These are phyloP conservation scores for Mus pahari DNA, from an alignment of 2,113 vertebrate species.

Conservation along the genomic window DNA sequence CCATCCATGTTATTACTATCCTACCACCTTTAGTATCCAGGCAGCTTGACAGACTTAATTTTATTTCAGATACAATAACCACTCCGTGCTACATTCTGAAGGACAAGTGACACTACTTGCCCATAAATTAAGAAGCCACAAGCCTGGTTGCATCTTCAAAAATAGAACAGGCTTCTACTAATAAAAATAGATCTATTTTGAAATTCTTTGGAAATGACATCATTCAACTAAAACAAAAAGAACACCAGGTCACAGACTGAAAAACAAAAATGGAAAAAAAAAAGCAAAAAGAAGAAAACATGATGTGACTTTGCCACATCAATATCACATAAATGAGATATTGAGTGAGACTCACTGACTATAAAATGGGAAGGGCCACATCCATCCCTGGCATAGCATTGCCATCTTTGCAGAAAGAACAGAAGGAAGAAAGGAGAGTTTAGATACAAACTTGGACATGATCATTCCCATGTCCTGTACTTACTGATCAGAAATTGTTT, in stretches of 20 bases:
- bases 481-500: not conserved
- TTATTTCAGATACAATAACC: not conserved
- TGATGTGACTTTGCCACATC: not conserved
- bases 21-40: not conserved
- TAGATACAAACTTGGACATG: too few relatives aligned
- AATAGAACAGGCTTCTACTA: slow-evolving; percentile 5
- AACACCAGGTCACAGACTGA: not conserved
- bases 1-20: not conserved
- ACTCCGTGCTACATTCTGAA: not conserved
- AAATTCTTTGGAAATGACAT: not conserved
- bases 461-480: not conserved
- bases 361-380: not conserved
- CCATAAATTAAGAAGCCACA: not conserved
- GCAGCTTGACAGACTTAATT: not conserved
- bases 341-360: not conserved
- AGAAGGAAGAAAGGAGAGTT: not conserved
- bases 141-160: not conserved
- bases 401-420: not conserved
- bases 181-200: not conserved
- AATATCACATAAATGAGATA: not conserved
- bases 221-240: not conserved
- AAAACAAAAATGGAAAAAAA: not conserved
- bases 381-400: not conserved
- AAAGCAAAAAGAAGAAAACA: not conserved
- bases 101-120: not conserved